Conservation (phyloP, 1,140 invertebrate species). For the Acyrthosiphon pisum region DNA sequence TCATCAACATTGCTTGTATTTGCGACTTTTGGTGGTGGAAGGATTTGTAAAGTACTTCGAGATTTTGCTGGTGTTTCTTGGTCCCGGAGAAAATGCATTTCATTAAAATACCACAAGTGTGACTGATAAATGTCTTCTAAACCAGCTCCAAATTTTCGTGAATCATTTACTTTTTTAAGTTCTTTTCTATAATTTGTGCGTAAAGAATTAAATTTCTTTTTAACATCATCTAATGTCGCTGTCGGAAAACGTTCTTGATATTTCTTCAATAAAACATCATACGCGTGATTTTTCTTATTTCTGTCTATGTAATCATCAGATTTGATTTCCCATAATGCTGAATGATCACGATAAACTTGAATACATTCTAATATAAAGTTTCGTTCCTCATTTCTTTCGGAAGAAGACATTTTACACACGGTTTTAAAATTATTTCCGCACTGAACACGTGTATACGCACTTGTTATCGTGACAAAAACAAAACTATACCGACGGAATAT, state of each 20-base stretch:
- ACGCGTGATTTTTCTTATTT: slow-evolving; percentile 1
- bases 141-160: slow-evolving; percentile 56
- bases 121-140: slow-evolving; percentile 59
- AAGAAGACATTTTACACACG: slow-evolving; percentile 25
- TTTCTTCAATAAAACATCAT: slow-evolving; percentile 27
- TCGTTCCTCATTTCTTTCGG: slow-evolving; percentile 25
- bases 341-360: neutral
- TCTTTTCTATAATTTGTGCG: slow-evolving; percentile 27
- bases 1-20: slow-evolving; percentile 23
- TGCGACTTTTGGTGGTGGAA: slow-evolving; percentile 24
- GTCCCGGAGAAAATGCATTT: slow-evolving; percentile 58
- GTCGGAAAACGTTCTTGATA: slow-evolving; percentile 22
- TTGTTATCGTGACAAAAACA: neutral
- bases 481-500: slow-evolving; percentile 29
- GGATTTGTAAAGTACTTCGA: neutral
- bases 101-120: slow-evolving; percentile 60
- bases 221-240: neutral
- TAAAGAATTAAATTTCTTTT: slow-evolving; percentile 56
- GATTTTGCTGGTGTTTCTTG: slow-evolving; percentile 57
- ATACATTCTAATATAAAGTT: slow-evolving; percentile 31
- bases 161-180: slow-evolving; percentile 4
- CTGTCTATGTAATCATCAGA: slow-evolving; percentile 19
- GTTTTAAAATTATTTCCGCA: slow-evolving; percentile 21
- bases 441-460: neutral
- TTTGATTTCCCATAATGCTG: slow-evolving; percentile 3